These are phyloP conservation scores for Cheirogaleus medius DNA, from an alignment of 2,113 vertebrate genomes.

Conservation along the genomic window DNA sequence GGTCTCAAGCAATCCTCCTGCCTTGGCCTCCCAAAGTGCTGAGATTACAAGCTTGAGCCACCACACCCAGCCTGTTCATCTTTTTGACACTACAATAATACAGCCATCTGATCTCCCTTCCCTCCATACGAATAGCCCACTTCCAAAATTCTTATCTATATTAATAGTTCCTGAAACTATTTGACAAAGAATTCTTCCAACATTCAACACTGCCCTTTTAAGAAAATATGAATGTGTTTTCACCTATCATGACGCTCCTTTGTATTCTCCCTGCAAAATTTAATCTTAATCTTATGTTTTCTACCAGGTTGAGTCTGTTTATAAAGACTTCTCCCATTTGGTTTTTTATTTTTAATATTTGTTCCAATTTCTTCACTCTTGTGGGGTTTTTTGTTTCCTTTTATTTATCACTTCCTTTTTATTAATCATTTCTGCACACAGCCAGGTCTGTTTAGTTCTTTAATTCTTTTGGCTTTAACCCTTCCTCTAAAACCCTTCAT, in stretches of 20 bases:
- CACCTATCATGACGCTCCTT: background rate
- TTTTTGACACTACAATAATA: background rate
- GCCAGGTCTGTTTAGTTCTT: background rate
- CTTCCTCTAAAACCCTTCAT: background rate
- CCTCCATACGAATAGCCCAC: background rate
- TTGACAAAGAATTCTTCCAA: background rate
- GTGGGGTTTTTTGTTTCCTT: background rate
- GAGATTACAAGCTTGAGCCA: too few species aligned
- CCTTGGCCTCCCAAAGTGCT: too few species aligned
- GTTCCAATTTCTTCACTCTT: background rate
- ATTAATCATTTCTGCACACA: background rate
- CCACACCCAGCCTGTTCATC: background rate
- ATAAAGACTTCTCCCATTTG: background rate
- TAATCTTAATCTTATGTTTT: background rate
- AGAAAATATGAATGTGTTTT: constrained; percentile 15
- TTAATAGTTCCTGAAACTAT: background rate
- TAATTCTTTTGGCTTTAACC: background rate
- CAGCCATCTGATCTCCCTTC: background rate
- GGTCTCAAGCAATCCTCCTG: too few species aligned
- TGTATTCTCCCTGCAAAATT: background rate
- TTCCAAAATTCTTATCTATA: background rate
- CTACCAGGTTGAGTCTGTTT: background rate
- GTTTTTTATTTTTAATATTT: constrained; percentile 31
- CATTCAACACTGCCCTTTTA: background rate
- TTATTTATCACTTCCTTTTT: background rate